Percentiles rank a stretch among this genome's conserved stretches.
Conservation (phyloP, 2,113 vertebrate species). For the Ceyx melanurus region DNA sequence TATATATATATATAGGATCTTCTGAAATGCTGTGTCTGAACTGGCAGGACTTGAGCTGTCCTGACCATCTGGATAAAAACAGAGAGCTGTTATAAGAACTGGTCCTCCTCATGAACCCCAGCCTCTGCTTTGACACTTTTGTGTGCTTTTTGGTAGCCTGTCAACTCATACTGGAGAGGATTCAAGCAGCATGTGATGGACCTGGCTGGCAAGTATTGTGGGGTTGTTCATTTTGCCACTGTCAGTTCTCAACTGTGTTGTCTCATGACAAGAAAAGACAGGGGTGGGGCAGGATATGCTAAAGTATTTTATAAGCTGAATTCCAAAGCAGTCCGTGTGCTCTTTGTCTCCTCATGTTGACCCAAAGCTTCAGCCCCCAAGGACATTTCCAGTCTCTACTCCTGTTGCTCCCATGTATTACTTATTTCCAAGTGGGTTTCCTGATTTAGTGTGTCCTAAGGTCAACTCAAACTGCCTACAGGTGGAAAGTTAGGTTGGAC, state of each 20-base stretch:
- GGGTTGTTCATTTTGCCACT: neutral
- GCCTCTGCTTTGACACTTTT: neutral
- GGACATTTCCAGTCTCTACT: neutral
- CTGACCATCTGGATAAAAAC: neutral
- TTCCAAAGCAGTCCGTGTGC: neutral
- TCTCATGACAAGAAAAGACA: neutral
- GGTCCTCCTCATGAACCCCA: neutral
- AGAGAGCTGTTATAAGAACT: neutral
- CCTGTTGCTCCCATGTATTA: neutral
- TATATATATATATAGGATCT: too few species aligned
- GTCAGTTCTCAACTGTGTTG: neutral
- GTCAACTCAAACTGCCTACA: neutral
- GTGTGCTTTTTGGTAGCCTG: neutral
- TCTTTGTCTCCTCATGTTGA: neutral
- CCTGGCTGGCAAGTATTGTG: neutral
- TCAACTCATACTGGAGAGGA: neutral
- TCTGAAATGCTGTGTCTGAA: neutral
- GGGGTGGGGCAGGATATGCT: neutral
- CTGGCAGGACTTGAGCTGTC: neutral
- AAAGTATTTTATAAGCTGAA: neutral
- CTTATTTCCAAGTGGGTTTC: neutral
- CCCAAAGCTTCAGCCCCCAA: neutral
- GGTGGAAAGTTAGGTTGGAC: neutral
- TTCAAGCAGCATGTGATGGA: neutral
- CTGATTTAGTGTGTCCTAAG: neutral